Evolutionary conservation across 2,888 invertebrate species (phyloP), one percentile per base, ranked within the genome.

Genomic region (Limnephilus auricula): DNA sequence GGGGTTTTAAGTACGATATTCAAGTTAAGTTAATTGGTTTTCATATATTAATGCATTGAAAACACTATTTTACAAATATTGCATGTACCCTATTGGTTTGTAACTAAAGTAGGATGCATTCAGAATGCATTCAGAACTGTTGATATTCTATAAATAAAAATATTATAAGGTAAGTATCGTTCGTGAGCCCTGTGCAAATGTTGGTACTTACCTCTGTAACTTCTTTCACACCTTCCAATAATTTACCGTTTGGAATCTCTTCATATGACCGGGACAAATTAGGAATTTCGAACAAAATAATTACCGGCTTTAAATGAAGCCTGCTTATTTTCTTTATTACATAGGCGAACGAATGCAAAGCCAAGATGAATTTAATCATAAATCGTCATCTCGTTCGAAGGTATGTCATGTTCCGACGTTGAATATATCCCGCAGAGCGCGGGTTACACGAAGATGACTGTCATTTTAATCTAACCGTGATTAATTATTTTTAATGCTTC

Each of bases 401-500:
- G 65, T 65, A 65, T 65, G 65, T 25, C n/a, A 89, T 89, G 89
- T 65, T 79, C 79, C 40, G 40, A 25, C 79, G 40, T 83, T 89
- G 30, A 82, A 65, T 45, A 65, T 45, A 50, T 78, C 90, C 90
- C 85, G 90, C 85, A 89, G 91, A n/a, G 89, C n/a, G 89, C 82
- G 89, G 87, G 91, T 91, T 84, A 90, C 90, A 65, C 88, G 25
- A 78, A 65, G 80, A 88, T 87, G 88, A 90, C 87, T 80, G 83
- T 91, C 86, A 85, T 80, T 88, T 92, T 90, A 78, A 79, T 90
- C 90, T 90, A n/a, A 90, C 86, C 91, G 84, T 91, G 89, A 90
- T 91, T 90, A 89, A 85, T 91, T 90, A 79, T 87, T 90, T 90
- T 86, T 90, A 87, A 90, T 86, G 90, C 86, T 79, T 79, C 79